A percentile compares a stretch with the other conserved stretches of the same genome.
Conservation (phyloP, 2,797 vertebrate genomes). For the Lacerta viridis region DNA sequence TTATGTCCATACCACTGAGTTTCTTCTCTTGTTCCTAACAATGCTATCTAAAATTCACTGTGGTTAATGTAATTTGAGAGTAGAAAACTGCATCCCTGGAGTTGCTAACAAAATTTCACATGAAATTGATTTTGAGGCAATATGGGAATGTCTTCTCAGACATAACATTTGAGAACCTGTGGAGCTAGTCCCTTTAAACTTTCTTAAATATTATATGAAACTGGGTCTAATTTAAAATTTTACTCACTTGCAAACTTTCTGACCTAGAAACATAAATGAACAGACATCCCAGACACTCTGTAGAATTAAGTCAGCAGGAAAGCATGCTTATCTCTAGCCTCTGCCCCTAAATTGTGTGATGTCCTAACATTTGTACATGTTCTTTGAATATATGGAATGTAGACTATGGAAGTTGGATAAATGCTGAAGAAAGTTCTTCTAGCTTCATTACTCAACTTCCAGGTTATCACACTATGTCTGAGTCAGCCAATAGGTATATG, state of each 20-base stretch:
- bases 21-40: conserved; percentile 6
- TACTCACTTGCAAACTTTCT: neutral
- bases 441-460: neutral
- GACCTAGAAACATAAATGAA: neutral
- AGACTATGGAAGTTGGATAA: neutral
- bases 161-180: neutral
- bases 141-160: neutral
- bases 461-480: neutral
- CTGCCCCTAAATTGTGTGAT: neutral
- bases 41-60: conserved; percentile 11
- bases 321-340: neutral
- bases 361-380: neutral
- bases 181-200: neutral
- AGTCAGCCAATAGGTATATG: neutral
- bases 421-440: neutral
- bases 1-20: neutral
- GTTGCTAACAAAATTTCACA: neutral
- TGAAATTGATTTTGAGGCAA: neutral
- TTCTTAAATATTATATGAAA: too few relatives aligned
- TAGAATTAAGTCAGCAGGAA: neutral
- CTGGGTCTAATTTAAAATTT: neutral
- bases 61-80: neutral
- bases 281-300: neutral
- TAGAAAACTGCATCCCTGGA: conserved; percentile 8
- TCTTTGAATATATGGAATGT: neutral